Evolutionary conservation across 2,113 vertebrate species (phyloP).

Genomic region (Sylvilagus bachmani): DNA sequence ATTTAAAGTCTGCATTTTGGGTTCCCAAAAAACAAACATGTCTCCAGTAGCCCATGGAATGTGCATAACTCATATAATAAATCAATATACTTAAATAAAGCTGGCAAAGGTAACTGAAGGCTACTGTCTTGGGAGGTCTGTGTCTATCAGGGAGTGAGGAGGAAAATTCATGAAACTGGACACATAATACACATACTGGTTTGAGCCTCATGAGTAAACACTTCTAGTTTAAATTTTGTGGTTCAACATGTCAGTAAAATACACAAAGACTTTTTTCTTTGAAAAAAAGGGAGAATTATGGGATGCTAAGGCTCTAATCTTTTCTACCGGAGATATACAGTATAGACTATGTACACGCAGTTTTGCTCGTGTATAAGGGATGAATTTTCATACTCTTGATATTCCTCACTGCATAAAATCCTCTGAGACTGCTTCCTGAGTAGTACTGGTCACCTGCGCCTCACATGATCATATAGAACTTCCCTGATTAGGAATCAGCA

Average conservation of each 20-base stretch:
- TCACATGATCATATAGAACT: not conserved
- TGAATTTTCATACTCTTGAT: not conserved
- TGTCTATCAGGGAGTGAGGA: not conserved
- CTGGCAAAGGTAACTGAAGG: constrained; percentile 23
- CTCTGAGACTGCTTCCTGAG: constrained; percentile 6
- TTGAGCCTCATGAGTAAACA: constrained; percentile 2
- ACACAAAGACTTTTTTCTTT: not conserved
- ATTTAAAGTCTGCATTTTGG: constrained; percentile 37
- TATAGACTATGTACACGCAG: not conserved
- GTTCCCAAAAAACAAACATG: constrained; percentile 22
- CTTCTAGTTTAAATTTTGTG: constrained; percentile 48
- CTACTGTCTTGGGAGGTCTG: not conserved
- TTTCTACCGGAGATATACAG: not conserved
- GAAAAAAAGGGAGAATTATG: not conserved
- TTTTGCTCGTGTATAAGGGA: constrained; percentile 2
- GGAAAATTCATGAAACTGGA: constrained; percentile 37
- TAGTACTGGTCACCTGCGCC: constrained; percentile 9
- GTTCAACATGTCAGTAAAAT: constrained; percentile 44
- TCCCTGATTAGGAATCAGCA: constrained; percentile 48
- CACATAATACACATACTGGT: not conserved
- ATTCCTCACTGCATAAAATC: constrained; percentile 53
- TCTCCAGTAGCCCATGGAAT: constrained; percentile 21
- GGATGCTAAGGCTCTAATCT: not conserved
- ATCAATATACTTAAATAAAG: constrained; percentile 50
- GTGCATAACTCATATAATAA: constrained; percentile 15